Conservation (phyloP, 30 jellyfish, hydroid and myxozoan genomes). For the Aurelia aurita complex sp. Pacific region DNA sequence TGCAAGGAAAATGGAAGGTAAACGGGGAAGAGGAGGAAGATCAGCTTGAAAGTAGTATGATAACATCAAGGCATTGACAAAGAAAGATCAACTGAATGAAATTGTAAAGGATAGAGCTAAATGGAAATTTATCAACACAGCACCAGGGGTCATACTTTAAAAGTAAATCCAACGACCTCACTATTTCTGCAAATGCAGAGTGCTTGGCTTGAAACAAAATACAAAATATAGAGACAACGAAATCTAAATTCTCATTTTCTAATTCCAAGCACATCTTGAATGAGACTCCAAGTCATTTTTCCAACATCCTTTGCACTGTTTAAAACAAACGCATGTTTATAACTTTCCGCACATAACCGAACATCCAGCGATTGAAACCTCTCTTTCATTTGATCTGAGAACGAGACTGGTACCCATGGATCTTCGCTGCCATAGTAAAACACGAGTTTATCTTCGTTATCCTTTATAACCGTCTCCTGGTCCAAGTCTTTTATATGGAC, state of each 20-base stretch:
- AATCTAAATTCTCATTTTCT: background rate
- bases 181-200: background rate
- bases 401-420: slow-evolving; percentile 71
- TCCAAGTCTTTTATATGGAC: slow-evolving; percentile 23
- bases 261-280: background rate
- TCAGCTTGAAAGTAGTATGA: no score
- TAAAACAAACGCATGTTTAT: slow-evolving; percentile 66
- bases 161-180: no score
- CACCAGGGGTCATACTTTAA: no score
- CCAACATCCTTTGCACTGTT: slow-evolving; percentile 34
- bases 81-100: no score
- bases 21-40: no score
- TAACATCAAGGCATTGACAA: no score
- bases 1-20: no score
- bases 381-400: slow-evolving; percentile 56
- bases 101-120: no score
- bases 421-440: slow-evolving; percentile 68
- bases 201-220: background rate
- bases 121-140: no score
- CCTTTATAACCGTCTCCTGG: slow-evolving; percentile 31
- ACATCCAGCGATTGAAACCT: slow-evolving; percentile 58
- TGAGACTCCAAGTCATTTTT: slow-evolving; percentile 28
- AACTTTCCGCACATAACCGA: slow-evolving; percentile 25
- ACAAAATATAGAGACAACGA: background rate
- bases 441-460: slow-evolving; percentile 34